Conservation (phyloP, 2,888 invertebrate species). For the Sepioteuthis lessoniana region DNA sequence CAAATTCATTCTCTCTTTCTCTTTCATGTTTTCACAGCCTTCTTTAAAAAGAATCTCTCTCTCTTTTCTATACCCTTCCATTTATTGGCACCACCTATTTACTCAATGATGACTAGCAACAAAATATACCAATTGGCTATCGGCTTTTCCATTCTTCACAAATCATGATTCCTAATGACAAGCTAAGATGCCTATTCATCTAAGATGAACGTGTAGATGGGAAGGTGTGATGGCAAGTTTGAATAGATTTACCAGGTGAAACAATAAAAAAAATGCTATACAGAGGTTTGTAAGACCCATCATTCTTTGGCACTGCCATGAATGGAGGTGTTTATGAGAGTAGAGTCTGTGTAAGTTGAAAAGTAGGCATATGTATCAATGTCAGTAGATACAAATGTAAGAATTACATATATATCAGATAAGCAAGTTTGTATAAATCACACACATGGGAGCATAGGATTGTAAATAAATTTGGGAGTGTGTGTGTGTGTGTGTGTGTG, state of each 20-base stretch:
- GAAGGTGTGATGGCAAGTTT: not conserved
- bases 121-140: not conserved
- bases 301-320: not conserved
- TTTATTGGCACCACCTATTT: not conserved
- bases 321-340: not conserved
- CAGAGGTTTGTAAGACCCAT: not conserved
- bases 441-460: too few species aligned
- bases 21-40: not conserved
- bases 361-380: not conserved
- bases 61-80: not conserved
- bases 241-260: not conserved
- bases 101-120: not conserved
- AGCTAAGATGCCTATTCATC: not conserved
- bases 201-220: not conserved
- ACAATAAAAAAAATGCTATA: not conserved
- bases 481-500: too few species aligned
- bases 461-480: too few species aligned
- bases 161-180: not conserved
- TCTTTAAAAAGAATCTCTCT: not conserved
- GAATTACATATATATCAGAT: not conserved
- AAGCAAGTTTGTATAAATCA: too few species aligned
- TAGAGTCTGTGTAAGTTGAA: not conserved
- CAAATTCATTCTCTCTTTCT: not conserved
- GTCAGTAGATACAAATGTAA: not conserved
- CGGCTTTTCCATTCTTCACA: not conserved